phyloP scores from a whole-genome alignment of 1,140 invertebrate species.

The Macrosteles quadrilineatus region DNA sequence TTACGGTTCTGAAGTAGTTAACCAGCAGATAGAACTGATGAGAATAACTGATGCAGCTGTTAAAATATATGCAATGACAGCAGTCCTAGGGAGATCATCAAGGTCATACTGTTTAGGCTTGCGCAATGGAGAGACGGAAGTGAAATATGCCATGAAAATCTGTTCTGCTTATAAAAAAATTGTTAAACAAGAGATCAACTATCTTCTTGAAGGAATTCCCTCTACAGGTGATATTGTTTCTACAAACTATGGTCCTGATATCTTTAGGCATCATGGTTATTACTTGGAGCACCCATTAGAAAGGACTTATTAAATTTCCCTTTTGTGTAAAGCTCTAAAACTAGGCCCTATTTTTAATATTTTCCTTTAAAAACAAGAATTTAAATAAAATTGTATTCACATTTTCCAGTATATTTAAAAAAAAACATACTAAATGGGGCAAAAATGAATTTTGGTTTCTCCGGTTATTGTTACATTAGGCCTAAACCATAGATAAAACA shows the following conservation, averaged over 20 bases:
- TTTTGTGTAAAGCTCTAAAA: no score
- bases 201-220: background rate
- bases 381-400: no score
- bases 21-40: constrained; percentile 72
- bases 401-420: no score
- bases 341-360: no score
- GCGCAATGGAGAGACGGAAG: constrained; percentile 65
- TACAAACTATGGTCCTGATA: background rate
- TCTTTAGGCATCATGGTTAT: background rate
- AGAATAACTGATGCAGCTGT: constrained; percentile 72
- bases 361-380: no score
- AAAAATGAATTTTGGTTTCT: no score
- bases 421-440: no score
- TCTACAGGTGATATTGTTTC: background rate
- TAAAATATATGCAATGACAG: constrained; percentile 77
- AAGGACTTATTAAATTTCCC: background rate
- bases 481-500: no score
- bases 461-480: no score
- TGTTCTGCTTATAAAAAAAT: background rate
- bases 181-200: background rate
- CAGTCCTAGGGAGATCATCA: constrained; percentile 71
- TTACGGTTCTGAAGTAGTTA: constrained; percentile 59
- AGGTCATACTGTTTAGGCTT: constrained; percentile 77
- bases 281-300: constrained; percentile 6
- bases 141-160: constrained; percentile 43